phyloP scores from a whole-genome alignment of 1,140 invertebrate genomes.

The Hylaeus volcanicus region DNA sequence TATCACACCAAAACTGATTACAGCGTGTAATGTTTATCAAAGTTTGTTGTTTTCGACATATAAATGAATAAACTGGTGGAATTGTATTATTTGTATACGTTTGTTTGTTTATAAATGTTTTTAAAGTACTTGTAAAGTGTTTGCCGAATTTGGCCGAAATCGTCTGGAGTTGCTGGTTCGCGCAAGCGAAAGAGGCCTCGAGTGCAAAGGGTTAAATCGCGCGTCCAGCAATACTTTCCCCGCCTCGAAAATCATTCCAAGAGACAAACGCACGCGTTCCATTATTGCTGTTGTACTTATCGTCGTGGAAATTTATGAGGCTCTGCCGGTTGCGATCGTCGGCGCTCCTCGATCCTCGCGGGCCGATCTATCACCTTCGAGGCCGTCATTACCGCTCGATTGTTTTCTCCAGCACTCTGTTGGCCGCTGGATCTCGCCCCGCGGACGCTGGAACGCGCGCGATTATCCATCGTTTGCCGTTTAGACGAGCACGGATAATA shows the following conservation, averaged over 20 bases:
- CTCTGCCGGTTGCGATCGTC: conserved; percentile 48
- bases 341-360: conserved; percentile 34
- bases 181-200: too few species aligned
- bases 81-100: too few species aligned
- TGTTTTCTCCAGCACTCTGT: conserved; percentile 40
- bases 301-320: conserved; percentile 63
- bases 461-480: conserved; percentile 14
- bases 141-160: too few species aligned
- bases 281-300: conserved; percentile 55
- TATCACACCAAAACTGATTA: too few species aligned
- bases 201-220: too few species aligned
- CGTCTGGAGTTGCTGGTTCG: too few species aligned
- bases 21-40: too few species aligned
- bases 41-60: too few species aligned
- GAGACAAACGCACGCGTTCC: conserved; percentile 27
- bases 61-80: too few species aligned
- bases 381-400: conserved; percentile 60
- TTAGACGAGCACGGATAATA: conserved; percentile 1
- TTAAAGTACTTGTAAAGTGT: too few species aligned
- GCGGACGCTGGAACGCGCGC: background rate
- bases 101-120: too few species aligned
- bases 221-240: background rate
- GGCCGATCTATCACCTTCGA: conserved; percentile 65
- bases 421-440: background rate
- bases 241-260: background rate